Base-by-base conservation (phyloP, 2,797 vertebrate genomes). In the Cynodonichthys magdalenae region DNA sequence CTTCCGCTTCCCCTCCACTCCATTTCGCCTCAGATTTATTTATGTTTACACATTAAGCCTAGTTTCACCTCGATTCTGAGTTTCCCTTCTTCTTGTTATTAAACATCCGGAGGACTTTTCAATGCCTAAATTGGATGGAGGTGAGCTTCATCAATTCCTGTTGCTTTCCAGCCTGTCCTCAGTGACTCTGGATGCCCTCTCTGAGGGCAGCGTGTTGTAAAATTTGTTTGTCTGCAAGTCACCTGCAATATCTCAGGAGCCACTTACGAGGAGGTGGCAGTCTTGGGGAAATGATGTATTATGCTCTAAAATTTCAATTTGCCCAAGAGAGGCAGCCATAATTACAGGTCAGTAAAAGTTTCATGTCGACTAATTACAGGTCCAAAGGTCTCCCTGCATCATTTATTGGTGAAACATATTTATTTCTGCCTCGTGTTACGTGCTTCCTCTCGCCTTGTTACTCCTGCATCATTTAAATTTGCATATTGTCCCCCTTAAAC, bases 261-360 rank as follows among this genome's bases (percentile, higher is more conserved):
- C 19, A 44, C 42, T 75, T 63, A 54, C 55, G 55, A 4, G 20
- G 52, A 58, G 75, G 49, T 73, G 65, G 75, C 73, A 72, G 64
- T 66, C 20, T 62, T 29, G 49, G 39, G 59, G 51, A 77, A 82
- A 80, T 78, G 63, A 86, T 82, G 56, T 74, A 85, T 87, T 28
- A 1, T 77, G 48, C 63, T 74, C 59, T 70, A 59, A 80, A 77
- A 63, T 80, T 75, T 81, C 46, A 66, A 72, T 85, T 73, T 76
- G 58, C 82, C 68, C 55, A 14, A 50, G 57, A 66, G 61, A 78
- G 41, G 27, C 14, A 4, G 58, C 54, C 53, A 55, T 85, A 80
- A 83, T 82, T 81, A 81, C 75, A 77, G 79, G 75, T 86, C 78
- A 81, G 78, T 9, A 8, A 66, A 74, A 60, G 74, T 65, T 75